A percentile compares a stretch with the other conserved stretches of the same genome.
Conservation (phyloP, 2,113 vertebrate species). For the Rhinopomastus cyanomelas region DNA sequence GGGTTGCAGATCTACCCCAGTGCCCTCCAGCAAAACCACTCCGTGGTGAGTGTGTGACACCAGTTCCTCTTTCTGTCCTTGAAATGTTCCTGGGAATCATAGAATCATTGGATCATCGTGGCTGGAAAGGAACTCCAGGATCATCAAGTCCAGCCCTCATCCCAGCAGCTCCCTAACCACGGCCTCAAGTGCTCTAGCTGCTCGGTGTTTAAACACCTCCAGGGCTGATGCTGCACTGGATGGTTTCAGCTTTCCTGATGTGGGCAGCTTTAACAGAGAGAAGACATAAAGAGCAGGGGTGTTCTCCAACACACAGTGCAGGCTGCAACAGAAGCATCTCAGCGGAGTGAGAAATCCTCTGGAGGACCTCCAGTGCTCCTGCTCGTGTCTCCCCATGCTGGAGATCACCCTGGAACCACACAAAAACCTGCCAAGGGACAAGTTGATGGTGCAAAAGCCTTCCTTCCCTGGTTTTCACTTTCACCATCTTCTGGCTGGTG, state of each 20-base stretch:
- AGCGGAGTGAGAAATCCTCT: neutral
- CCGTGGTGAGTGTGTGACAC: neutral
- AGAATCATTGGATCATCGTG: no score
- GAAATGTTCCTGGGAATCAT: neutral
- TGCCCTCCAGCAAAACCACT: neutral
- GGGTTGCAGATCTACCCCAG: neutral
- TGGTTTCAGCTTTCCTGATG: neutral
- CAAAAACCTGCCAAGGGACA: neutral
- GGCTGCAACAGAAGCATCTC: neutral
- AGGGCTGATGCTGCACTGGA: neutral
- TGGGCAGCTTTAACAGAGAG: neutral
- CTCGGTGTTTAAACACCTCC: neutral
- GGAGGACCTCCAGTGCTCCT: no score
- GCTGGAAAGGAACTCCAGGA: no score
- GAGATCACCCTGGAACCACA: neutral
- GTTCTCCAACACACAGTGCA: neutral
- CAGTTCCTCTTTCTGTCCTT: neutral
- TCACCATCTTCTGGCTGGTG: neutral
- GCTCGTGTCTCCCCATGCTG: neutral
- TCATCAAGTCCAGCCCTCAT: no score
- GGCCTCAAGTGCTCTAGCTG: no score
- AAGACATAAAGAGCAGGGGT: neutral
- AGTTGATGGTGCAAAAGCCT: neutral
- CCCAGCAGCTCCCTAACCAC: no score
- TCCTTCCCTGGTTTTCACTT: conserved; percentile 23